These are phyloP conservation scores for Neogobius melanostomus DNA, from an alignment of 2,113 vertebrate genomes.

Conservation along the genomic window DNA sequence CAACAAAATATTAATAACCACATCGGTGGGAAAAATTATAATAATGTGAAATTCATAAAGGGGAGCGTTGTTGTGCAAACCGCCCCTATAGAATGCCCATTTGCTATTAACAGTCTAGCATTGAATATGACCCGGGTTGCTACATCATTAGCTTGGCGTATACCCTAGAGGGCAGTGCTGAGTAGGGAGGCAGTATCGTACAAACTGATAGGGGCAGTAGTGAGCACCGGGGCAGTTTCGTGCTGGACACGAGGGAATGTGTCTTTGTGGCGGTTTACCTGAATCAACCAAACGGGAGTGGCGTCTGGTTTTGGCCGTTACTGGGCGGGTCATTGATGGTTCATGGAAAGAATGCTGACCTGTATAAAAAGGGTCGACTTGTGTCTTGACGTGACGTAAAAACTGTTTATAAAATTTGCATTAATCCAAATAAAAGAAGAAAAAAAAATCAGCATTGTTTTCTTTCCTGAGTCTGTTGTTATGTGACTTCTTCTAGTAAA, in stretches of 20 bases:
- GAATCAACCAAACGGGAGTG: constrained; percentile 40
- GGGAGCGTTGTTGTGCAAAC: neutral
- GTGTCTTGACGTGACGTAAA: constrained; percentile 10
- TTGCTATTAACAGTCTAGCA: constrained; percentile 58
- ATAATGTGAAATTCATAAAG: no score
- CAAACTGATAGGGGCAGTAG: constrained; percentile 31
- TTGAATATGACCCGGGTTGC: constrained; percentile 33
- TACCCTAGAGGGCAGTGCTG: constrained; percentile 34
- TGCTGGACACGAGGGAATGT: constrained; percentile 43
- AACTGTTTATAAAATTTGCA: constrained; percentile 42
- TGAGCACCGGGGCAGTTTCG: constrained; percentile 29
- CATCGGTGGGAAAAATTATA: no score
- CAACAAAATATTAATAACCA: no score
- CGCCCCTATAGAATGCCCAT: neutral
- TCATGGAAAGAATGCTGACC: constrained; percentile 35
- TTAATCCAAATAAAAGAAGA: neutral
- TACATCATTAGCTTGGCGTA: constrained; percentile 35
- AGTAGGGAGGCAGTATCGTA: neutral
- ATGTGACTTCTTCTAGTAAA: constrained; percentile 5
- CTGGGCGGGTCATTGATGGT: constrained; percentile 26
- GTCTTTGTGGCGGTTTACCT: constrained; percentile 26
- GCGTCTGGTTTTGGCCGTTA: constrained; percentile 22
- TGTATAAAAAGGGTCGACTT: constrained; percentile 42
- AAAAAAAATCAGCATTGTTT: constrained; percentile 43
- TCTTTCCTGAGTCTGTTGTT: constrained; percentile 64